A percentile compares a stretch with the other conserved stretches of the same genome.
Evolutionary conservation across 2,113 vertebrate genomes (phyloP).

Genomic region (Perca fluviatilis): DNA sequence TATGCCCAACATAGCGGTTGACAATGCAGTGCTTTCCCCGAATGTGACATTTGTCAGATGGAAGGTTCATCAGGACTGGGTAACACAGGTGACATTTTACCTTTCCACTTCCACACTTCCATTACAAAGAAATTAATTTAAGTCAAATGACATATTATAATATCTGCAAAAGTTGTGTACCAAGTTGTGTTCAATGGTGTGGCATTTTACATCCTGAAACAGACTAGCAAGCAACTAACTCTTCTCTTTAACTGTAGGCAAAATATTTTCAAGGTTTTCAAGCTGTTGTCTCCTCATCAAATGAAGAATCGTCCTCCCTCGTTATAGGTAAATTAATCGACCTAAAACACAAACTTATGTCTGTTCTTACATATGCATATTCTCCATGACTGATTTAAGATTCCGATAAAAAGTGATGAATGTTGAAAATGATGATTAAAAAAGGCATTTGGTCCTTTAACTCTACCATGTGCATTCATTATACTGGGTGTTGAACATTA

Average conservation of each 20-base stretch:
- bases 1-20: conserved; percentile 81
- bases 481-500: conserved; percentile 26
- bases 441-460: conserved; percentile 3
- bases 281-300: conserved; percentile 84
- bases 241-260: conserved; percentile 76
- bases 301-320: conserved; percentile 79
- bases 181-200: not conserved
- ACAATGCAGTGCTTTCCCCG: conserved; percentile 72
- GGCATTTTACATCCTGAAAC: conserved; percentile 2
- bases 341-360: not conserved
- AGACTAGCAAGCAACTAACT: not conserved
- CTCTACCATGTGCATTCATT: conserved; percentile 33
- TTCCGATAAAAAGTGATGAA: not conserved
- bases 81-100: conserved; percentile 77
- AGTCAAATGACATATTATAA: not conserved
- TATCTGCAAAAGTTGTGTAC: not conserved
- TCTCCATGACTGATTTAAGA: conserved; percentile 11
- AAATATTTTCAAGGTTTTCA: conserved; percentile 84
- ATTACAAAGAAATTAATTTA: not conserved
- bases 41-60: conserved; percentile 80
- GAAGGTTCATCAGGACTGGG: conserved; percentile 85
- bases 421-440: not conserved
- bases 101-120: not conserved
- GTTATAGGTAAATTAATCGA: conserved; percentile 75
- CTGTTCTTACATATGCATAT: not conserved